These are phyloP conservation scores for Ophion costatus DNA, from an alignment of 2,888 invertebrate genomes.

Conservation along the genomic window DNA sequence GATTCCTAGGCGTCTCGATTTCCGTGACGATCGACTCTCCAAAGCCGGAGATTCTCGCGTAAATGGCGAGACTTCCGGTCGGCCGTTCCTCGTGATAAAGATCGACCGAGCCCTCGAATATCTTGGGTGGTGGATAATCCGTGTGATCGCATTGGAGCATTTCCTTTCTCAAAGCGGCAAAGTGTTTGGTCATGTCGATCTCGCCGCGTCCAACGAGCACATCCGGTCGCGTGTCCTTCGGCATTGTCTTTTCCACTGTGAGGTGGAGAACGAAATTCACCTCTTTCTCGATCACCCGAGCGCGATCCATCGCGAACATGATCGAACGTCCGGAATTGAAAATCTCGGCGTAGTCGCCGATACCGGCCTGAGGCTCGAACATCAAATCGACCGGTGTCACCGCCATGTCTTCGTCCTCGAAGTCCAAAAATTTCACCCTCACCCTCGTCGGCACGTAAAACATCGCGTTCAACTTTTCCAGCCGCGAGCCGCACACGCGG, in stretches of 20 bases:
- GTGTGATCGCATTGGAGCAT: constrained; percentile 75
- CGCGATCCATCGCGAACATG: constrained; percentile 86
- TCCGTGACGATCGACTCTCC: constrained; percentile 88
- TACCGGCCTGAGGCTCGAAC: constrained; percentile 80
- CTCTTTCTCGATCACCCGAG: constrained; percentile 84
- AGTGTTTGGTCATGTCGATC: constrained; percentile 87
- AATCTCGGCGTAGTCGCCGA: constrained; percentile 73
- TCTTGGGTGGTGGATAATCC: constrained; percentile 81
- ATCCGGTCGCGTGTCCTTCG: constrained; percentile 86
- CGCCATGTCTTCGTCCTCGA: constrained; percentile 85
- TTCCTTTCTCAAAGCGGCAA: constrained; percentile 86
- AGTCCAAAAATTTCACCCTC: constrained; percentile 85
- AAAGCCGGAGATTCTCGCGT: constrained; percentile 87
- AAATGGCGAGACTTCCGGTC: constrained; percentile 86
- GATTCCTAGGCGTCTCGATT: constrained; percentile 80
- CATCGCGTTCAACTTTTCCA: constrained; percentile 78
- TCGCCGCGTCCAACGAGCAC: constrained; percentile 86
- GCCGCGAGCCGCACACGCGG: constrained; percentile 79
- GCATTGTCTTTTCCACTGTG: constrained; percentile 86
- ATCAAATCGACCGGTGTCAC: constrained; percentile 77
- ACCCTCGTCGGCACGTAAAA: constrained; percentile 85
- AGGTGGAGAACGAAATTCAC: constrained; percentile 85
- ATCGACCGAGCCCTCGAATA: constrained; percentile 86
- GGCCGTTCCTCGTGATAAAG: constrained; percentile 83
- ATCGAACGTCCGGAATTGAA: constrained; percentile 88